Percentiles rank a stretch among this genome's conserved stretches.
phyloP scores from a whole-genome alignment of 2,113 vertebrate genomes.

The Caracal caracal region DNA sequence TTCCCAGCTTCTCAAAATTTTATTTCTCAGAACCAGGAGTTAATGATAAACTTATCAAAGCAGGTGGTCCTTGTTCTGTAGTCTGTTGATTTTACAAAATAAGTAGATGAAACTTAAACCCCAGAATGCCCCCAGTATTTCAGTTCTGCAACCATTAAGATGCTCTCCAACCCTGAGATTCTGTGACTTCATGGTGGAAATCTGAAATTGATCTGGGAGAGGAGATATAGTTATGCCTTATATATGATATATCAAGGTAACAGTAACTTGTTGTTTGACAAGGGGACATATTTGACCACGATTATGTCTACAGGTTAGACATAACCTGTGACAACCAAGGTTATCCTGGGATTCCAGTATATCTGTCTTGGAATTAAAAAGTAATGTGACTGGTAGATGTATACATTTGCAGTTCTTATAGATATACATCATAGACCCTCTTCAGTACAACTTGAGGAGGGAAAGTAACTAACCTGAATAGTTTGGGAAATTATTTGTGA shows the following conservation, averaged over 20 bases:
- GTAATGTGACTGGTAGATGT: not conserved
- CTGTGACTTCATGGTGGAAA: not conserved
- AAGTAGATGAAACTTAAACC: not conserved
- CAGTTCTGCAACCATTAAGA: not conserved
- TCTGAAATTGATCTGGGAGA: not conserved
- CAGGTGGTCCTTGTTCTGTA: not conserved
- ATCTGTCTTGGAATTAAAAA: not conserved
- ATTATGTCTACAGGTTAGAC: not conserved
- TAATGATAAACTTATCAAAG: not conserved
- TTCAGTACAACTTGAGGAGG: not conserved
- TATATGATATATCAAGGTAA: not conserved
- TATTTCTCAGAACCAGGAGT: constrained; percentile 29
- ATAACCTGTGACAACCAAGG: not conserved
- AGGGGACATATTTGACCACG: not conserved
- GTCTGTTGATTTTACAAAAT: not conserved
- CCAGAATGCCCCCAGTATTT: not conserved
- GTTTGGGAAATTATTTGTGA: not conserved
- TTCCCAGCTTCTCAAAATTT: not conserved
- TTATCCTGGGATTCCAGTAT: not conserved
- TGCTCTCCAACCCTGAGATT: not conserved
- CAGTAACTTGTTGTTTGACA: not conserved
- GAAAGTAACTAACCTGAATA: not conserved
- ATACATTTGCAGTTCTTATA: not conserved
- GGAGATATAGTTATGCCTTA: not conserved
- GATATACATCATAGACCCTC: not conserved